Evolutionary conservation across 1,140 invertebrate species (phyloP), one percentile per base, ranked within the genome.

Genomic region (Stenopsyche tienmushanensis): DNA sequence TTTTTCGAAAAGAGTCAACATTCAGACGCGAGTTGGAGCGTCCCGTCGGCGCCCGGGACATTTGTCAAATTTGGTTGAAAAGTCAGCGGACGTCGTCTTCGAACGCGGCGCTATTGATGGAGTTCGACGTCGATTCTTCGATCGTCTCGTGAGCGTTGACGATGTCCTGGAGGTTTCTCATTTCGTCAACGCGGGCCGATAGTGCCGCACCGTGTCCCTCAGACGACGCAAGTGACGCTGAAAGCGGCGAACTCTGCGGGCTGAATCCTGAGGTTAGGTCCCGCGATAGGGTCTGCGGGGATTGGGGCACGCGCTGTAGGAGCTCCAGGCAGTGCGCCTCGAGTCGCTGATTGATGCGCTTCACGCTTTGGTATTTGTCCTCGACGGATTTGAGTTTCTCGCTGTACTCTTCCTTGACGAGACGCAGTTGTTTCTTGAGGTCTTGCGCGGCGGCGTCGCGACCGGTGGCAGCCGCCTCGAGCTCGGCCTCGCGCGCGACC

Each of bases 291-390:
- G 71, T 70, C 64, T 66, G 74, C 66, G 66, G 70, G 44, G 58
- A 74, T 71, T 62, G 74, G 60, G 50, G 72, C 44, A 67, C 67
- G 59, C 50, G 72, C 64, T 66, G 65, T 55, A 73, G 79, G 41
- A 87, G 73, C 71, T 90, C 86, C 50, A 90, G 77, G 3, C 88
- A 84, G 62, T 86, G 84, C 39, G 85, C 83, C 71, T 91, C 89
- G 58, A 88, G 76, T 34, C 84, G 79, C 62, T 87, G 78, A 74
- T 88, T 88, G 24, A 89, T 86, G 23, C 84, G 79, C 70, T 86
- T 82, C 69, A 90, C 85, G 3, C 84, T 83, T 53, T 83, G 80
- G 73, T 90, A 91, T 73, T 91, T 91, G 44, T 86, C 87, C 71
- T 88, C 87, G 1, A 90, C 79, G 1, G 87, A 83, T 74, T 84